Base-by-base conservation (phyloP, 2,113 vertebrate species). In the Callipepla squamata region DNA sequence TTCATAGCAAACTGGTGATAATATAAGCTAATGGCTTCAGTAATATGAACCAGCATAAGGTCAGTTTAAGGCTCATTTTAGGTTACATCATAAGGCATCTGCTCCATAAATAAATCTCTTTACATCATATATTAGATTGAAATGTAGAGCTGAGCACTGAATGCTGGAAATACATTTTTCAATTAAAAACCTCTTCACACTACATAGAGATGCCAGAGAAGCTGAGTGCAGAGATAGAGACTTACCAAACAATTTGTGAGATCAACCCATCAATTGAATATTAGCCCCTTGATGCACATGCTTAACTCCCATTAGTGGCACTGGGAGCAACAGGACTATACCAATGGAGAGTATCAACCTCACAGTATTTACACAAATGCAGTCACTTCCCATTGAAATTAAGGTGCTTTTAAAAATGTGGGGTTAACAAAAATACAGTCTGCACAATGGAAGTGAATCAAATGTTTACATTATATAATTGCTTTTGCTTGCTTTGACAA, bases 391-490 rank as follows among this genome's bases (percentile, higher is more conserved):
- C 59, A 68, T 50, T 94, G 90, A 92, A 96, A 95, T 87, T 45
- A 93, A 95, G 80, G 53, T 85, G 58, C 40, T 92, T 91, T 87
- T 89, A 92, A 94, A 87, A 95, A 92, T 32, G 45, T 51, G 22
- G 26, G 66, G 87, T 95, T 96, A 95, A 94, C 78, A 90, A 92
- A 94, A 97, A 94, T 80, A 81, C 53, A 73, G 51, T 88, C 88
- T 50, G 58, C 68, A 90, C 79, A 87, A 91, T 86, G 91, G 74
- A 80, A 95, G 67, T 68, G 96, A 96, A 93, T 73, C 58, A 85
- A 93, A 94, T 96, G 96, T 96, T 97, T 96, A 89, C 87, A 95
- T 93, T 97, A 84, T 74, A 89, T 91, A 96, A 96, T 96, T 97
- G 87, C 90, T 93, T 96, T 95, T 95, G 40, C 81, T 94, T 34